Evolutionary conservation across 2,797 vertebrate genomes (phyloP).

Genomic region (Thaleichthys pacificus): DNA sequence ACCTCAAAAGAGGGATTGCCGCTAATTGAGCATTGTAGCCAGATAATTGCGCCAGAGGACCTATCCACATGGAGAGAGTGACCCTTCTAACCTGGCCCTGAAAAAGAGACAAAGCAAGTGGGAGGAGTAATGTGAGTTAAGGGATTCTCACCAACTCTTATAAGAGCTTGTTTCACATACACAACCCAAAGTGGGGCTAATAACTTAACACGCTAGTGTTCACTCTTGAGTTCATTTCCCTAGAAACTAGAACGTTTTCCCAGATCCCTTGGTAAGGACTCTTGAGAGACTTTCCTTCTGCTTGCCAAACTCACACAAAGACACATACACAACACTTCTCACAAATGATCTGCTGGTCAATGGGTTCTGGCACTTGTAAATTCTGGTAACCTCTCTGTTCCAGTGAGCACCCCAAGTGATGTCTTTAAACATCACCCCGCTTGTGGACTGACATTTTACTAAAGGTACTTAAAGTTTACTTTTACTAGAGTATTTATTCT

Average conservation of each 20-base stretch:
- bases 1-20: conserved; percentile 85
- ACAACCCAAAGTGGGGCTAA: conserved; percentile 83
- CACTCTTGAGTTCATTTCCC: conserved; percentile 81
- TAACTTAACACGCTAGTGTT: conserved; percentile 81
- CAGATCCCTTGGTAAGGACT: conserved; percentile 76
- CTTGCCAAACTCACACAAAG: conserved; percentile 71
- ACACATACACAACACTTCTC: conserved; percentile 39
- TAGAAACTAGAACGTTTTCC: conserved; percentile 79
- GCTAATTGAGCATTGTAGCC: conserved; percentile 83
- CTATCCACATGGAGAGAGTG: conserved; percentile 90
- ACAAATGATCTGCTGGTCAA: conserved; percentile 21
- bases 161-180: conserved; percentile 87
- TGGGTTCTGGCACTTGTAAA: conserved; percentile 19
- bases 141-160: conserved; percentile 89
- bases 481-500: conserved; percentile 8
- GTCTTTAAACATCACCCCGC: too few relatives aligned
- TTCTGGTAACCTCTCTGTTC: conserved; percentile 8
- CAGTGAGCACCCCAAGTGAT: background rate
- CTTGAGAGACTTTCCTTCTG: conserved; percentile 77
- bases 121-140: conserved; percentile 90
- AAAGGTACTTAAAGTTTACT: background rate
- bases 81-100: conserved; percentile 86
- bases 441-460: background rate
- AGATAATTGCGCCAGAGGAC: conserved; percentile 88
- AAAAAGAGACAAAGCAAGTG: conserved; percentile 87